Evolutionary conservation across 2,113 vertebrate genomes (phyloP).

Genomic region (Acrocephalus kingi): DNA sequence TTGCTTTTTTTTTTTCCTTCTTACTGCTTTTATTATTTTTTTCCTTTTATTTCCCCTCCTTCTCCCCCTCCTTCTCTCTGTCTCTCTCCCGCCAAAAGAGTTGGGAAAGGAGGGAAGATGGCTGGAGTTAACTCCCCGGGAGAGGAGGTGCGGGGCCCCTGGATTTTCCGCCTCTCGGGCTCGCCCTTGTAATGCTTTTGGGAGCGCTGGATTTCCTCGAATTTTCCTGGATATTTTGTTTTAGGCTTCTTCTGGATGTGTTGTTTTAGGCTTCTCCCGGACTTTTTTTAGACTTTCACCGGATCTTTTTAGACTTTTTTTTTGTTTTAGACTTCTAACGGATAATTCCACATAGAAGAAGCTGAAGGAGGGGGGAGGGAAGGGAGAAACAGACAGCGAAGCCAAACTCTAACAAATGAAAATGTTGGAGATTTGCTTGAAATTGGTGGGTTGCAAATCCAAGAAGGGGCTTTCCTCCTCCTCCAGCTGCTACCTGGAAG

Average conservation of each 20-base stretch:
- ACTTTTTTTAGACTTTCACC: neutral
- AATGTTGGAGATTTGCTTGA: conserved; percentile 99
- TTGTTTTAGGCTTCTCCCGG: neutral
- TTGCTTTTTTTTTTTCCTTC: too few species aligned
- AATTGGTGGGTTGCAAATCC: conserved; percentile 98
- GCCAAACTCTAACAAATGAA: conserved; percentile 84
- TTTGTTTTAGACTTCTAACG: neutral
- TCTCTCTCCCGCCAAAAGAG: conserved; percentile 44
- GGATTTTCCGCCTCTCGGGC: conserved; percentile 31
- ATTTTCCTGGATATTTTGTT: neutral
- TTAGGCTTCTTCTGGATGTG: neutral
- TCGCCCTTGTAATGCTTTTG: conserved; percentile 8
- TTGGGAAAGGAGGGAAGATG: conserved; percentile 40
- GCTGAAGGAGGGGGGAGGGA: neutral
- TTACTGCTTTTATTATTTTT: rapidly evolving
- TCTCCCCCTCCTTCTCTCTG: neutral
- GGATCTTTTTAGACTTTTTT: neutral
- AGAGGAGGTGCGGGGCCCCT: conserved; percentile 25
- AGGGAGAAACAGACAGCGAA: neutral
- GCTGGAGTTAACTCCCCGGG: conserved; percentile 3
- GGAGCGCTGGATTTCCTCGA: neutral
- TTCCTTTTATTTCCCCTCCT: rapidly evolving
- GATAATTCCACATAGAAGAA: conserved; percentile 8
- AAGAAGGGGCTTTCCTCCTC: conserved; percentile 97
- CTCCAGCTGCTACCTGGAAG: conserved; percentile 97